Evolutionary conservation across 2,888 invertebrate species (phyloP).

Genomic region (Lamproptera curius): DNA sequence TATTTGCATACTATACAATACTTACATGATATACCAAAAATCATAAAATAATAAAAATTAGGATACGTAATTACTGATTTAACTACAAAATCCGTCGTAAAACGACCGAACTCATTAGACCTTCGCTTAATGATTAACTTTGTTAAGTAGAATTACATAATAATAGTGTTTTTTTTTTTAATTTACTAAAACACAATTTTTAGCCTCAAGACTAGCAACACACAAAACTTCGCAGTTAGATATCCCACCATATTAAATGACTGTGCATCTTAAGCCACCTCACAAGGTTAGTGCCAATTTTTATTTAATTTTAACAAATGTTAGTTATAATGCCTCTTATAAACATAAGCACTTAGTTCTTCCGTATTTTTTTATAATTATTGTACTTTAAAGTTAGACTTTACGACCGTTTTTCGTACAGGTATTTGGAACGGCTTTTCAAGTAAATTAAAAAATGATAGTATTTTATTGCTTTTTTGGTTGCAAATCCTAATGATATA

Average conservation of each 20-base stretch:
- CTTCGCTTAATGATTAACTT: slow-evolving; percentile 14
- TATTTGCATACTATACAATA: slow-evolving; percentile 17
- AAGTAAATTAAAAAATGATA: too few species aligned
- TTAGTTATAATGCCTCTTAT: slow-evolving; percentile 17
- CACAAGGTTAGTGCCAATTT: slow-evolving; percentile 30
- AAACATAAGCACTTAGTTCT: too few species aligned
- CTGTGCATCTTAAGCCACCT: slow-evolving; percentile 33
- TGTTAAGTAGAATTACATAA: too few species aligned
- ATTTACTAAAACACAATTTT: slow-evolving; percentile 13
- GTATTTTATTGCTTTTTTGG: too few species aligned
- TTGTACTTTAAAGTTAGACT: not conserved
- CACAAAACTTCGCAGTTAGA: slow-evolving; percentile 13
- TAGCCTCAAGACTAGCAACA: slow-evolving; percentile 25
- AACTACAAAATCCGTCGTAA: slow-evolving; percentile 7
- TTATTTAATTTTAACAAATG: slow-evolving; percentile 18
- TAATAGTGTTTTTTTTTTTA: too few species aligned
- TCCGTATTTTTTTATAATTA: not conserved
- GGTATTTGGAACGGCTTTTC: too few species aligned
- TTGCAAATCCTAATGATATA: too few species aligned
- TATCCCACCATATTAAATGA: slow-evolving; percentile 15
- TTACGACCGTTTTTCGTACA: too few species aligned
- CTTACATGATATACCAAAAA: slow-evolving; percentile 24
- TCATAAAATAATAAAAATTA: slow-evolving; percentile 11
- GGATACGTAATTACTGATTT: slow-evolving; percentile 11
- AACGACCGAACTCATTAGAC: slow-evolving; percentile 7